Evolutionary conservation across 1,140 invertebrate species (phyloP), one percentile per base, ranked within the genome.

Genomic region (Eubasilissa regina): DNA sequence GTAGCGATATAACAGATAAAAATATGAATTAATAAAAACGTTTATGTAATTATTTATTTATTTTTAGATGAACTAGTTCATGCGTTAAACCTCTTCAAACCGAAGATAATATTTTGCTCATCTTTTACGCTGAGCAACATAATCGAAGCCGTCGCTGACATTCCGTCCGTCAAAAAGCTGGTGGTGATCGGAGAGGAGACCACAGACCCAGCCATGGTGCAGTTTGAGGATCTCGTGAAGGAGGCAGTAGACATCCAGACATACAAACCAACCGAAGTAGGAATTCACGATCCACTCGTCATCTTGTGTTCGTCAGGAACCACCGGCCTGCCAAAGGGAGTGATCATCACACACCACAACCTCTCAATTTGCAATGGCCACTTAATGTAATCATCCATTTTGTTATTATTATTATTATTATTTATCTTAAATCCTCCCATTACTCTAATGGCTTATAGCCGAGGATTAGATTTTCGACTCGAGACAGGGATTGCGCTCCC

Each of bases 301-400:
- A 84, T 89, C 7, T 86, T 89, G 85, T 88, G 87, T 68, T 89
- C 88, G 0, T 89, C 88, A 0, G 88, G 88, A 7, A 89, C 87
- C 3, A 89, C 94, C 64, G 94, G 95, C 13, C 86, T 94, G 56
- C 95, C 96, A 0, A 98, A 97, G 88, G 96, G 96, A 47, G 97
- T 97, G 0, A 91, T 94, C 87, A 86, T 97, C 1, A 96, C 95
- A 1, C 95, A 97, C 85, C 86, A 86, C 56, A 94, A 93, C 85
- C 85, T 93, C 9, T 66, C 55, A 15, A 47, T 75, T 17, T 72
- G 60, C 25, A 51, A 13, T 35, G 72, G 85, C 25, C 88, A 89
- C 9, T 25, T 66, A 81, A 87, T 86, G 92, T 92, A 87, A 90
- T 87, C 90, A 60, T 7, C 13, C 9, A 19, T 35, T 35, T n/a